Base-by-base conservation (phyloP, 2,113 vertebrate species). In the Dendrocopos noguchii region DNA sequence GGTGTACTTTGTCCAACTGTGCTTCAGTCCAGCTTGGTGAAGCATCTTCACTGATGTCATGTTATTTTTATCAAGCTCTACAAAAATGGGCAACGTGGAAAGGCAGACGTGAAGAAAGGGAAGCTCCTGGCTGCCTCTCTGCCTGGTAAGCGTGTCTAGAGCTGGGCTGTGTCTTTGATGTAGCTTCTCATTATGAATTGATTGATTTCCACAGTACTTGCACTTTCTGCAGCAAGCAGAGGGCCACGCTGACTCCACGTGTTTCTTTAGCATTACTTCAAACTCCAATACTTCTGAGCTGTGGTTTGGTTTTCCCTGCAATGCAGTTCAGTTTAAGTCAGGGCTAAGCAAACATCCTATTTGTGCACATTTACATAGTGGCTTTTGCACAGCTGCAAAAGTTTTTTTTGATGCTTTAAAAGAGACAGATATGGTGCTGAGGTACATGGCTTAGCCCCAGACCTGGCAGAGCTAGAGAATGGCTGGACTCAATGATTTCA, bases 221-320 rank as follows among this genome's bases (percentile, higher is more conserved):
- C 14, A 28, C 5, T 3, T 74, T 52, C 46, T 80, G 42, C 31
- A 60, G 42, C 25, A 39, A 71, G 16, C 10, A 0, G 0, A 60
- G 18, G 28, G 18, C 21, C 1, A 0, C 10, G 3, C 10, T 52
- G 56, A 25, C 31, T 84, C 7, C 17, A 9, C 2, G 1, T 9
- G 12, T 80, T 39, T 83, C 36, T 57, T 34, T 15, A 80, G 68
- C 15, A 17, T 8, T 44, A 11, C 21, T 18, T 78, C 14, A 47
- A 4, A 53, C 22, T 46, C 2, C 2, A 36, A 28, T 59, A 20
- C 14, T 56, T 68, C 63, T 64, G 50, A 63, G 31, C 20, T 93
- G 29, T 61, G n/a, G 6, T 77, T 90, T 82, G 27, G 15, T 79
- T 29, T 84, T 82, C 29, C 6, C 12, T 52, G 36, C 29, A 29